Base-by-base conservation (phyloP, 2,113 vertebrate species). In the Callocephalon fimbriatum region DNA sequence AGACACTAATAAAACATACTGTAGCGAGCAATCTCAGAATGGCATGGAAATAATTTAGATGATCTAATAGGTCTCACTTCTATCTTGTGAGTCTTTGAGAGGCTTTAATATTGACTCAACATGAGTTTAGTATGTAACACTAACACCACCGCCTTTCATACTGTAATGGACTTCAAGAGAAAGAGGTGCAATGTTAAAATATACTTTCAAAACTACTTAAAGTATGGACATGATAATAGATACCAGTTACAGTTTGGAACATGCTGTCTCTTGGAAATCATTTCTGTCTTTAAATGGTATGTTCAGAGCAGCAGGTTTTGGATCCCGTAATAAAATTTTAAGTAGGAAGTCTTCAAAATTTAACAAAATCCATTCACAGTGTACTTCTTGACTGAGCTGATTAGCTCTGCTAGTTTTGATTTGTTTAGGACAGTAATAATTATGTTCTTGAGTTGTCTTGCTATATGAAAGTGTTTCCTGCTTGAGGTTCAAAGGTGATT, bases 31-130 rank as follows among this genome's bases (percentile, higher is more conserved):
- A 93, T 87, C 92, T 95, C 76, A 61, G 73, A 95, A 95, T 87
- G 94, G 93, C 95, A 91, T 84, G 93, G 95, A 96, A 93, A 70
- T 95, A 93, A 94, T 94, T 94, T 48, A 91, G 91, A 95, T 97
- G 83, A 89, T 91, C 95, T 97, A 94, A 95, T 82, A 95, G 79
- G 85, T 71, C 94, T 94, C 81, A 45, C 37, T 87, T 65, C 93
- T 90, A 15, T 93, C 81, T 84, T 91, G 61, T 80, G 76, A 90
- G 65, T 71, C 51, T 78, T 81, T 84, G 40, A 73, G 71, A 85
- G 82, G 31, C 45, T 90, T 75, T 88, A 89, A 78, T 89, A 54
- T 25, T 95, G 70, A 68, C 51, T 91, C 77, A 59, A 62, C 27
- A 0, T 31, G 61, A 59, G 56, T 67, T 96, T 17, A n/a, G 63